Percentiles rank a stretch among this genome's conserved stretches.
Evolutionary conservation across 1,140 invertebrate genomes (phyloP).

Genomic region (Drosophila nebulosa): DNA sequence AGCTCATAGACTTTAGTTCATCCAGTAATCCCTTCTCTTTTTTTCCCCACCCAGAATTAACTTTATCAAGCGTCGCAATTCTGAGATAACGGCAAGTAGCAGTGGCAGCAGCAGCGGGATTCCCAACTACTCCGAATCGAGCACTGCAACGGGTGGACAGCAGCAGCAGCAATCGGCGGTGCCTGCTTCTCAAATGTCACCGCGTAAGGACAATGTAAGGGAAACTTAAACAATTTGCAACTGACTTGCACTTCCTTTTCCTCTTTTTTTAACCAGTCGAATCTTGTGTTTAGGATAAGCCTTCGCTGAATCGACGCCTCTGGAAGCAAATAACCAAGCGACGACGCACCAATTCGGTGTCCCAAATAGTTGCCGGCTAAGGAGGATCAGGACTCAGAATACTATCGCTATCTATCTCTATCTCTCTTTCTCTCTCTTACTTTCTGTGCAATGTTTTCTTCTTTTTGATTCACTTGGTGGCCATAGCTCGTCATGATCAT

Average conservation of each 20-base stretch:
- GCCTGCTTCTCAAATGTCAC: constrained; percentile 80
- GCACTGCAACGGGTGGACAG: constrained; percentile 40
- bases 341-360: constrained; percentile 81
- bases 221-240: background rate
- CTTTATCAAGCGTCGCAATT: constrained; percentile 82
- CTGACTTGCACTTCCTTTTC: background rate
- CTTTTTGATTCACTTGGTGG: background rate
- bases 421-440: background rate
- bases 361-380: constrained; percentile 76
- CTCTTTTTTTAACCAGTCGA: background rate
- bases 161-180: constrained; percentile 47
- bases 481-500: too few relatives aligned
- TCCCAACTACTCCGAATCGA: constrained; percentile 80
- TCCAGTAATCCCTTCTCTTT: background rate
- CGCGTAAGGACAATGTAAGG: constrained; percentile 82
- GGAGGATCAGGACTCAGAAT: background rate
- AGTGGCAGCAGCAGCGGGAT: constrained; percentile 72
- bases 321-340: constrained; percentile 83
- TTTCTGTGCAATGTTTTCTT: background rate
- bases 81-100: constrained; percentile 73
- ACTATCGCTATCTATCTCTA: background rate
- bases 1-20: too few relatives aligned
- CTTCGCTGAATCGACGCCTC: constrained; percentile 82
- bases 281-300: constrained; percentile 81
- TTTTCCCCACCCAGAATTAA: constrained; percentile 78